phyloP scores from a whole-genome alignment of 2,888 invertebrate genomes.

The Sycophila texana region DNA sequence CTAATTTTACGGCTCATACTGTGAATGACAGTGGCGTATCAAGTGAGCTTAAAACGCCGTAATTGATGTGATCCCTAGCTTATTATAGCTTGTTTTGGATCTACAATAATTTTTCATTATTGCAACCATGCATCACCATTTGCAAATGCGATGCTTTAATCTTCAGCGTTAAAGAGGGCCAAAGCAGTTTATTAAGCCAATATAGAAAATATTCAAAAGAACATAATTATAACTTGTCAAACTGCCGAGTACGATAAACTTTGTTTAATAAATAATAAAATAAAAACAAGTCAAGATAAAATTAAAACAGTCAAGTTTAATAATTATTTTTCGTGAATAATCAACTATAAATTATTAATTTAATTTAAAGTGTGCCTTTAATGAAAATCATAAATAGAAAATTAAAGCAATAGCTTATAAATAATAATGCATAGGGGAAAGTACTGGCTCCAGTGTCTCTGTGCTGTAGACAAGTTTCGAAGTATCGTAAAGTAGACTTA shows the following conservation, averaged over 20 bases:
- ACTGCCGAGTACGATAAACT: too few relatives aligned
- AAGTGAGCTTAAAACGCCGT: conserved; percentile 4
- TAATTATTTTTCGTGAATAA: too few relatives aligned
- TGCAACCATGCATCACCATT: background rate
- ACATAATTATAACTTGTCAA: too few relatives aligned
- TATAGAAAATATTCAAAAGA: too few relatives aligned
- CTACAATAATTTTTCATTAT: conserved; percentile 40
- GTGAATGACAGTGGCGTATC: conserved; percentile 20
- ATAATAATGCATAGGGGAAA: conserved; percentile 34
- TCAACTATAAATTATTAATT: background rate
- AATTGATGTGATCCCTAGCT: conserved; percentile 38
- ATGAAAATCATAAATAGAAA: background rate
- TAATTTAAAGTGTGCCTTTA: background rate
- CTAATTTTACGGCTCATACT: conserved; percentile 17
- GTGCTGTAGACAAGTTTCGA: conserved; percentile 26
- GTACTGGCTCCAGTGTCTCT: conserved; percentile 29
- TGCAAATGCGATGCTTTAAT: too few relatives aligned
- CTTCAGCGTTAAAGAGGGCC: too few relatives aligned
- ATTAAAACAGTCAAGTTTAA: too few relatives aligned
- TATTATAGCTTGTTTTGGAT: conserved; percentile 19
- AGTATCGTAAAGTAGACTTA: conserved; percentile 51
- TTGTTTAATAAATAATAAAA: too few relatives aligned
- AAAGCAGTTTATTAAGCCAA: too few relatives aligned
- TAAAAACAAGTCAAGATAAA: too few relatives aligned
- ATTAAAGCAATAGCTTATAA: conserved; percentile 22